Evolutionary conservation across 2,113 vertebrate species (phyloP), one percentile per base, ranked within the genome.

Genomic region (Todiramphus chloris): DNA sequence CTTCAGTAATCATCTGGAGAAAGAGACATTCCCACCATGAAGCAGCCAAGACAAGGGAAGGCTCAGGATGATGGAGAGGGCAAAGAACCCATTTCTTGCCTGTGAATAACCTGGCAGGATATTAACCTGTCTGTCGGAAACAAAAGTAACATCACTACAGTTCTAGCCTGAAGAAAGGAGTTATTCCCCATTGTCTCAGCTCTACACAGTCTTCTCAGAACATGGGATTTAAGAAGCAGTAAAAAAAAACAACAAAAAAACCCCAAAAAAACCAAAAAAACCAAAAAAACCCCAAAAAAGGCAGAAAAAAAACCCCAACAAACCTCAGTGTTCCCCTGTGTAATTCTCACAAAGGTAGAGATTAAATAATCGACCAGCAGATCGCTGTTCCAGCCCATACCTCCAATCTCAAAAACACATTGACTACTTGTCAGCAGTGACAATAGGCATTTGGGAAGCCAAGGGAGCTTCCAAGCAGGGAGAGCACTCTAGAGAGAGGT

Each of bases 361-460:
- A 82, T 72, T 56, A 85, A 87, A 64, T 68, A 89, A 87, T 64
- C 1, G 2, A 87, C 76, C 6, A 41, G 19, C 14, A 9, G 7
- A 55, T 86, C 64, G 48, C 35, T 0, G 1, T 94, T 90, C 68
- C 46, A 83, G 51, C 12, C 39, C 35, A 51, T 28, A 25, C 12
- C 30, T 91, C 53, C 81, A 78, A 43, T 53, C 23, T 73, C 58
- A 60, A 39, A 56, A 89, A 31, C 3, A 5, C 18, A 74, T 6
- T 91, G 68, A 72, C 56, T 82, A 16, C 69, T 75, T 78, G 51
- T 84, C 62, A 91, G 25, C 41, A 93, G 64, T n/a, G 23, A 64
- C 53, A 91, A 31, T 6, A 28, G 21, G 27, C 16, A 43, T 50
- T 62, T 69, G 53, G 27, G 59, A 79, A 79, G 20, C 7, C 43